These are phyloP conservation scores for Lipotes vexillifer DNA, from an alignment of 2,113 vertebrate genomes.

Conservation along the genomic window DNA sequence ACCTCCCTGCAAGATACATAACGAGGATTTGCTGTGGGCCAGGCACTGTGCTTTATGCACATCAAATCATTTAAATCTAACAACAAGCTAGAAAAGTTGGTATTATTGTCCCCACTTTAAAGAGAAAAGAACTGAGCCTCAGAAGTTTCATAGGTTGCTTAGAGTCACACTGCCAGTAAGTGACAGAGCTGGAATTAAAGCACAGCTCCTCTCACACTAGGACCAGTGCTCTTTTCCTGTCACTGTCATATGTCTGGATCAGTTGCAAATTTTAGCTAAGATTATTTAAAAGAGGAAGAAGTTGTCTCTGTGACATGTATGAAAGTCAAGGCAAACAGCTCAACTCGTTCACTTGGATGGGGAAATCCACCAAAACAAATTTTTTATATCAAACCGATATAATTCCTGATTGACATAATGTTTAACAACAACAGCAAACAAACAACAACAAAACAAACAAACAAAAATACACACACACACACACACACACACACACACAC, in stretches of 20 bases:
- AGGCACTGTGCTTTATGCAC: background rate
- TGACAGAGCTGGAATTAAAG: background rate
- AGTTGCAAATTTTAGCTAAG: background rate
- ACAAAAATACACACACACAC: no score
- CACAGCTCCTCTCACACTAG: background rate
- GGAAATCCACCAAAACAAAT: background rate
- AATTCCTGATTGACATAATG: background rate
- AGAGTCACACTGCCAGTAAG: background rate
- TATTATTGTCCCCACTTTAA: background rate
- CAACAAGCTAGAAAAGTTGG: background rate
- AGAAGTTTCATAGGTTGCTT: background rate
- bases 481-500: background rate
- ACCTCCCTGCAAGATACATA: background rate
- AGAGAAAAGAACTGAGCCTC: background rate
- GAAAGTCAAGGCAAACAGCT: background rate
- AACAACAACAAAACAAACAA: no score
- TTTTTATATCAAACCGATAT: background rate
- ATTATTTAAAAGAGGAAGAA: background rate
- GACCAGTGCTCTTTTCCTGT: background rate
- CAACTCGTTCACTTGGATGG: background rate
- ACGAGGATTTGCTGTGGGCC: background rate
- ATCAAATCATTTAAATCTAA: background rate
- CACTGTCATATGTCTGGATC: background rate
- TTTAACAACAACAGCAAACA: background rate
- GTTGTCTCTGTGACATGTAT: background rate